phyloP scores from a whole-genome alignment of 37 sponge, comb jelly and placozoan genomes.

The Dysidea cf. avara region DNA sequence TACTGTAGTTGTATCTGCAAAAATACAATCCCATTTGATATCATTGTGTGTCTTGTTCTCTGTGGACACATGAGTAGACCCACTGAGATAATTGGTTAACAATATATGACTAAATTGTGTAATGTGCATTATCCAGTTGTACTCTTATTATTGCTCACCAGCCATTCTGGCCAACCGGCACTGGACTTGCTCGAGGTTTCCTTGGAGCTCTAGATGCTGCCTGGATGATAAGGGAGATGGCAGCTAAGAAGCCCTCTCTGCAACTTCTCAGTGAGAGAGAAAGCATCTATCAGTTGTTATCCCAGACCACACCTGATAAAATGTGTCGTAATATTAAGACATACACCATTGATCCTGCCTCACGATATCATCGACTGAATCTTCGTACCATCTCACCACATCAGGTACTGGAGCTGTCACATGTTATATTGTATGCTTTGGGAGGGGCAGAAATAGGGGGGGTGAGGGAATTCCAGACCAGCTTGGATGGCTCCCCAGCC shows the following conservation, averaged over 20 bases:
- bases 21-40: no score
- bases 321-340: conserved; percentile 49
- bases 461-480: no score
- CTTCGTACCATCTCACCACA: no score
- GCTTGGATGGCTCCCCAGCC: no score
- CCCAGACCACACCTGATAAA: conserved; percentile 92
- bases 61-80: not conserved
- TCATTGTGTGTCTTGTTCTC: not conserved
- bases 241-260: conserved; percentile 33
- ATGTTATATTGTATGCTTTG: no score
- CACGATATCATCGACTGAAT: conserved; percentile 62
- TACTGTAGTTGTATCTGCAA: no score
- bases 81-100: no score
- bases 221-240: conserved; percentile 84
- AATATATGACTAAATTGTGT: no score
- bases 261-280: conserved; percentile 88
- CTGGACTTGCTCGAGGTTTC: conserved; percentile 92
- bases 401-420: no score
- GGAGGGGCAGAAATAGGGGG: no score
- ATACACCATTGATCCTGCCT: conserved; percentile 89
- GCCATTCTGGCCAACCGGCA: conserved; percentile 99
- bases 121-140: no score
- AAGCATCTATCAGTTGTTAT: conserved; percentile 74
- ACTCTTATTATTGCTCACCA: no score
- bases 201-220: conserved; percentile 91